Base-by-base conservation (phyloP, 30 jellyfish, hydroid and myxozoan species). In the Aurelia coerulea region DNA sequence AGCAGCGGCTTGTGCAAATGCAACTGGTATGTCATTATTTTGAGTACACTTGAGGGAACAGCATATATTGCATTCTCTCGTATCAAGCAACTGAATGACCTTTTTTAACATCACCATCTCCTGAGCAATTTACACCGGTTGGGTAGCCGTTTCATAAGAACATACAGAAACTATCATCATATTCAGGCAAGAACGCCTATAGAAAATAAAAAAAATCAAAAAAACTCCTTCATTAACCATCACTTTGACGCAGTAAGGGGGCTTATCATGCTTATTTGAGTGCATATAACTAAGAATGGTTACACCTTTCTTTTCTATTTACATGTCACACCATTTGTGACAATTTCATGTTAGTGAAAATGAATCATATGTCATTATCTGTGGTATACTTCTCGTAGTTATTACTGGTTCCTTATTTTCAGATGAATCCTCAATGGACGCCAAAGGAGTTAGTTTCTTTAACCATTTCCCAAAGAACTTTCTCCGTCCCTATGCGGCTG, bases 401-500 rank as follows among this genome's bases (percentile, higher is more conserved):
- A 59, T 1, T 59, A 59, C 19, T 3, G 6, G 12, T 0, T 18
- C 5, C 16, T 71, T 37, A 2, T 0, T 31, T 37, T 5, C 11
- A 71, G 65, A 71, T 71, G 81, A 41, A 16, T 7, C 11, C 39
- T 6, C 70, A 60, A 23, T 41, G 34, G 64, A 71, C 62, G 16
- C 65, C 53, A 34, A 34, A 71, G 81, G 81, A 0, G 65, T 71
- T 0, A 2, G 15, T 0, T 71, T 31, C 10, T 71, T 31, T 41
- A 6, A 31, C 4, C 81, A 71, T 52, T 71, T 71, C 42, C 81
- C 81, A 7, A 71, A 34, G 35, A 71, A 71, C 15, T 71, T 71
- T 3, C 34, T 71, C 2, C 65, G 65, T 0, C 81, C 81, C 0
- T 71, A 71, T 71, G 81, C 39, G 2, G 62, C 37, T 5, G 68